Percentiles rank a stretch among this genome's conserved stretches.
phyloP scores from a whole-genome alignment of 2,113 vertebrate species.

The Podiceps cristatus region DNA sequence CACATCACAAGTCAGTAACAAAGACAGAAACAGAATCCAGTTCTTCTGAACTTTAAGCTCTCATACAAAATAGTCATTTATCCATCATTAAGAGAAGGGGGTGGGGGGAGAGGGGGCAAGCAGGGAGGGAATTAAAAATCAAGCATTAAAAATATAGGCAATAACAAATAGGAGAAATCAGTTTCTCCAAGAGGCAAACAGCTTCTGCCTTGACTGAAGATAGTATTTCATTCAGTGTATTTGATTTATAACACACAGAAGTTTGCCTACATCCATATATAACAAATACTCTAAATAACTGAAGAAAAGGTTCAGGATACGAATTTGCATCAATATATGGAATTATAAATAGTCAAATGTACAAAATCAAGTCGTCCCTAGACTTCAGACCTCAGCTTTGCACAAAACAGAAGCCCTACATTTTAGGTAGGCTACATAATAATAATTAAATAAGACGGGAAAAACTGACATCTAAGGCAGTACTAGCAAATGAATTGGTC shows the following conservation, averaged over 20 bases:
- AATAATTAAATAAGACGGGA: too few species aligned
- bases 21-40: background rate
- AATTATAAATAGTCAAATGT: background rate
- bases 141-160: background rate
- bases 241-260: background rate
- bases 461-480: too few species aligned
- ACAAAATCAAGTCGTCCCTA: background rate
- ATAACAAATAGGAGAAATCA: background rate
- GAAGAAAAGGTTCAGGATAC: background rate
- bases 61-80: background rate
- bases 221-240: background rate
- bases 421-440: background rate
- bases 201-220: background rate
- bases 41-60: background rate
- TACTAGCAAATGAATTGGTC: rapidly evolving
- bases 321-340: background rate
- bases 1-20: background rate
- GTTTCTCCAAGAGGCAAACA: background rate
- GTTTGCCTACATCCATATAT: background rate
- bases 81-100: background rate
- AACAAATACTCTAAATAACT: background rate
- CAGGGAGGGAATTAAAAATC: background rate
- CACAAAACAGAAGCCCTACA: rapidly evolving
- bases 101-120: too few species aligned
- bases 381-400: background rate